Evolutionary conservation across 2,113 vertebrate genomes (phyloP).

Genomic region (Nannospalax galili): DNA sequence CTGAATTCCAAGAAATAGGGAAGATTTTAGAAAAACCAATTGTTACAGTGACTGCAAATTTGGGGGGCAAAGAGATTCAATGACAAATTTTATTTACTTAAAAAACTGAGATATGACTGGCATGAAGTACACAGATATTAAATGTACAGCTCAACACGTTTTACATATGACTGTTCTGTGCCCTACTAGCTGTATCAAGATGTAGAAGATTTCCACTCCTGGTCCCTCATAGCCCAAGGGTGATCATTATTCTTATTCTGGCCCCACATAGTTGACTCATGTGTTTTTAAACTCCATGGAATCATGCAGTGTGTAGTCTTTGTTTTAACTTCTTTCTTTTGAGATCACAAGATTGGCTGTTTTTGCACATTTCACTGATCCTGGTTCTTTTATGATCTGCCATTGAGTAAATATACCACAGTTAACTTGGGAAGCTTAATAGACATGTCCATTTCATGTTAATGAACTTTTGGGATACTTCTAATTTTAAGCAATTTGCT

Average conservation of each 20-base stretch:
- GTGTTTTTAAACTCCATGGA: background rate
- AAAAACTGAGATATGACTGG: background rate
- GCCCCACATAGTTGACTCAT: background rate
- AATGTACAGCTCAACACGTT: background rate
- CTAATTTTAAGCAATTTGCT: background rate
- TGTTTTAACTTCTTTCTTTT: conserved; percentile 22
- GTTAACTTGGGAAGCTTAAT: background rate
- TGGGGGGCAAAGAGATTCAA: background rate
- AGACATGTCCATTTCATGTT: background rate
- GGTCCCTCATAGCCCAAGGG: background rate
- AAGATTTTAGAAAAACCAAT: background rate
- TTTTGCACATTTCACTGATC: background rate
- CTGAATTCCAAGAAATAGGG: conserved; percentile 7
- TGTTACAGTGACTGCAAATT: background rate
- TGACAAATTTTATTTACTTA: conserved; percentile 12
- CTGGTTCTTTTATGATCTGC: background rate
- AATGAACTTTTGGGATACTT: background rate
- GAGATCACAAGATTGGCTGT: background rate
- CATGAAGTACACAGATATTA: background rate
- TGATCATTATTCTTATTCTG: background rate
- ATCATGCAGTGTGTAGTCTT: background rate
- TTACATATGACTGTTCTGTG: background rate
- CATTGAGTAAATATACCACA: background rate
- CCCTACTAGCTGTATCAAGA: background rate
- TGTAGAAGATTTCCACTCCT: background rate